phyloP scores from a whole-genome alignment of 2,113 vertebrate species.

The Seriola quinqueradiata region DNA sequence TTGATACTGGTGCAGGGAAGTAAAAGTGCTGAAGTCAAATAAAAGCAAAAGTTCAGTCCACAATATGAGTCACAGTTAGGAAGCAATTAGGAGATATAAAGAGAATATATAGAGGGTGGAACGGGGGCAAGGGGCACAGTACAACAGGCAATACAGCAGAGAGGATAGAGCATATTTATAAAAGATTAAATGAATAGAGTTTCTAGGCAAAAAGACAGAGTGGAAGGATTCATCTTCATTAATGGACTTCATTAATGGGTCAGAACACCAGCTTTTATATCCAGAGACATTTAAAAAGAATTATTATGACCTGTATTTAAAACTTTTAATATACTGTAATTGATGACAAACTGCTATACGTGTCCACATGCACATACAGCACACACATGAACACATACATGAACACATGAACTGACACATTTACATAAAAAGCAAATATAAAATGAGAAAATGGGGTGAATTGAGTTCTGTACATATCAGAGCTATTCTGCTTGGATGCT shows the following conservation, averaged over 20 bases:
- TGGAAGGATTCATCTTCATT: constrained; percentile 69
- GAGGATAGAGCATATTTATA: constrained; percentile 64
- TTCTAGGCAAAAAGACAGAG: constrained; percentile 46
- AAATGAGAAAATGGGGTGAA: constrained; percentile 53
- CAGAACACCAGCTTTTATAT: constrained; percentile 87
- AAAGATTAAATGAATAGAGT: constrained; percentile 44
- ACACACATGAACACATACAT: constrained; percentile 47
- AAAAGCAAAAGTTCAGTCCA: constrained; percentile 70
- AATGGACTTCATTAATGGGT: constrained; percentile 79
- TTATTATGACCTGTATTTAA: constrained; percentile 80
- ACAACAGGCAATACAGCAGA: constrained; percentile 51
- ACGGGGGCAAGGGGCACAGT: constrained; percentile 33
- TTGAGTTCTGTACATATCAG: constrained; percentile 70
- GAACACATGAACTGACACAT: constrained; percentile 49
- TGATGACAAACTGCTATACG: constrained; percentile 65
- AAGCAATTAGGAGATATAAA: constrained; percentile 73
- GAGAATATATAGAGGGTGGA: constrained; percentile 62
- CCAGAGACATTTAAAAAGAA: constrained; percentile 71
- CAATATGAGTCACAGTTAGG: constrained; percentile 63
- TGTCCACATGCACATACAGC: constrained; percentile 64
- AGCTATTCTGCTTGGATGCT: constrained; percentile 79
- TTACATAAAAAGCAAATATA: constrained; percentile 65
- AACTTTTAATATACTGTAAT: constrained; percentile 76
- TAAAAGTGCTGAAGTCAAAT: constrained; percentile 75
- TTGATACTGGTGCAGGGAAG: constrained; percentile 62